Percentiles rank a stretch among this genome's conserved stretches.
Conservation (phyloP, 2,113 vertebrate genomes). For the Larimichthys crocea region DNA sequence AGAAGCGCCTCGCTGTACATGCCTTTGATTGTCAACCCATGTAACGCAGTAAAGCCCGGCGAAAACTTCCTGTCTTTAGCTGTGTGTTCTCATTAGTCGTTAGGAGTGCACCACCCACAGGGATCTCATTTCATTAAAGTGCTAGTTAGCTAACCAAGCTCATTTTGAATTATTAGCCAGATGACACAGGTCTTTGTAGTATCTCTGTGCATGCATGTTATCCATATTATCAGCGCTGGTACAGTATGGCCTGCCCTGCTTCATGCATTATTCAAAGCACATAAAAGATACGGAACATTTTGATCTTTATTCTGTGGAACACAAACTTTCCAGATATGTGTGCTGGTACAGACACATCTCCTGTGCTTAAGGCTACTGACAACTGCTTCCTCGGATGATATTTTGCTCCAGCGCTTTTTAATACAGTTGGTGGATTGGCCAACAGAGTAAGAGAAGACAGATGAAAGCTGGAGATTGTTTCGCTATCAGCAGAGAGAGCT, state of each 20-base stretch:
- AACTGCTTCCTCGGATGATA: conserved; percentile 56
- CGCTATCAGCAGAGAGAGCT: conserved; percentile 66
- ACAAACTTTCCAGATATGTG: conserved; percentile 11
- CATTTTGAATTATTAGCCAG: conserved; percentile 43
- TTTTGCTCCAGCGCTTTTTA: conserved; percentile 74
- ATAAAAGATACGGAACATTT: conserved; percentile 28
- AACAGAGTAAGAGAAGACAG: conserved; percentile 61
- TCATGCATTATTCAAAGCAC: conserved; percentile 56
- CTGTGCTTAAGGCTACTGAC: conserved; percentile 20
- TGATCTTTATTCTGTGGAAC: conserved; percentile 22
- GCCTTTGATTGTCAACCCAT: conserved; percentile 28
- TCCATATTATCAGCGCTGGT: conserved; percentile 1
- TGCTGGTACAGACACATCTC: conserved; percentile 13
- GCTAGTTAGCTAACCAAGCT: conserved; percentile 33
- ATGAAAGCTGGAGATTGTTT: conserved; percentile 71
- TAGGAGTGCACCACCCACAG: conserved; percentile 23
- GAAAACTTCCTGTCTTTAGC: conserved; percentile 17
- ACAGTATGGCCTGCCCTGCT: conserved; percentile 1
- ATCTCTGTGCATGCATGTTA: conserved; percentile 12
- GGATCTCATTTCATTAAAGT: conserved; percentile 27
- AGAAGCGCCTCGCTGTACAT: neutral
- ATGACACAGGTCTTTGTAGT: conserved; percentile 15
- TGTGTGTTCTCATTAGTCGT: conserved; percentile 48
- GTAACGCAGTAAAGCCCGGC: conserved; percentile 16
- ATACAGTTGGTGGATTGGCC: conserved; percentile 65